Evolutionary conservation across 2,797 vertebrate species (phyloP).

Genomic region (Adelosebastes latens): DNA sequence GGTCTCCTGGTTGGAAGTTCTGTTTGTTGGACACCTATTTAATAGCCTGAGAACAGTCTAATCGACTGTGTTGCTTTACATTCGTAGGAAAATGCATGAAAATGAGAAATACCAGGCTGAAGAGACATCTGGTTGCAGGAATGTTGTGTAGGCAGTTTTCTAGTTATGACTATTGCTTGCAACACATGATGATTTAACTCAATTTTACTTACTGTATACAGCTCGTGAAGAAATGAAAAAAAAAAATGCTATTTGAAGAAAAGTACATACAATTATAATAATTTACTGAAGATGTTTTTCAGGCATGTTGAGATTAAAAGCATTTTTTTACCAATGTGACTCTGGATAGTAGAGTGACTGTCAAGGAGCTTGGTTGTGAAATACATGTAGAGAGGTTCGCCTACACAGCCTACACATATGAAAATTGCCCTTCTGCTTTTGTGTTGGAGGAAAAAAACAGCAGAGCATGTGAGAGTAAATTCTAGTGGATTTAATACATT

Average conservation of each 20-base stretch:
- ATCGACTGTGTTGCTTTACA: too few relatives aligned
- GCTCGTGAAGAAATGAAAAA: neutral
- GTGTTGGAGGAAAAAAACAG: conserved; percentile 31
- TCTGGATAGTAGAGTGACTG: neutral
- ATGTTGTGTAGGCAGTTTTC: neutral
- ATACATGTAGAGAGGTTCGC: conserved; percentile 26
- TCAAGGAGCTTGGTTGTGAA: conserved; percentile 5
- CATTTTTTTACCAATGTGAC: neutral
- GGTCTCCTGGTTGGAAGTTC: too few relatives aligned
- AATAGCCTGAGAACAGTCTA: too few relatives aligned
- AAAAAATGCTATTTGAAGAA: accelerated
- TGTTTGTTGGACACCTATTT: too few relatives aligned
- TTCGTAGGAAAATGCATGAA: too few relatives aligned
- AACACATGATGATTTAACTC: neutral
- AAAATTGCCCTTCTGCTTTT: conserved; percentile 50
- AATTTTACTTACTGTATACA: neutral
- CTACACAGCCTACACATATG: conserved; percentile 44
- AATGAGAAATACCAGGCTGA: neutral
- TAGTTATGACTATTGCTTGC: neutral
- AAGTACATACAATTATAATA: neutral
- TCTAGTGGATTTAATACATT: conserved; percentile 57
- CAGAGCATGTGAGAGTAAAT: conserved; percentile 29
- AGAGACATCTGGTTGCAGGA: neutral
- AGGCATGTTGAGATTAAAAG: neutral
- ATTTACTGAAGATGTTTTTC: neutral